phyloP scores from a whole-genome alignment of 1,140 invertebrate species.

The Trissolcus basalis region DNA sequence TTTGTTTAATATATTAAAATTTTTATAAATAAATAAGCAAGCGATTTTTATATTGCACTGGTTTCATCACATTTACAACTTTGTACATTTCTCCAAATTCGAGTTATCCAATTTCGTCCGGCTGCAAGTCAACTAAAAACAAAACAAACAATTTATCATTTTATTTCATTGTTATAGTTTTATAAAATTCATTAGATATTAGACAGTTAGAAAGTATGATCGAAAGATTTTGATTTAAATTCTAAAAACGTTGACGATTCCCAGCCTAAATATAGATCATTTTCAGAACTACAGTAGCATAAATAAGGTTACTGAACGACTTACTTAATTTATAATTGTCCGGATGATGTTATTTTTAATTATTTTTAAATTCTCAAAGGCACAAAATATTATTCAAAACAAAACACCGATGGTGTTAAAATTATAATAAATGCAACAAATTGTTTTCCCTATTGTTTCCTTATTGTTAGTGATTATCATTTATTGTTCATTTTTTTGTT shows the following conservation, averaged over 20 bases:
- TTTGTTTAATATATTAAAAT: constrained; percentile 14
- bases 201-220: not conserved
- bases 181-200: too few species aligned
- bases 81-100: constrained; percentile 8
- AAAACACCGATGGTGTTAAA: too few species aligned
- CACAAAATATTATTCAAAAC: too few species aligned
- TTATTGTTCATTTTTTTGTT: too few species aligned
- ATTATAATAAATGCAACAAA: too few species aligned
- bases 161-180: too few species aligned
- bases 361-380: too few species aligned
- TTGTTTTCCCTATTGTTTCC: too few species aligned
- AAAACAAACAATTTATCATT: not conserved
- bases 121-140: not conserved
- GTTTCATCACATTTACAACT: constrained; percentile 27
- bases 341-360: not conserved
- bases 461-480: too few species aligned
- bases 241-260: constrained; percentile 20
- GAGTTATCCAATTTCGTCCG: not conserved
- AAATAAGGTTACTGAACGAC: constrained; percentile 29
- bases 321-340: constrained; percentile 24
- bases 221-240: not conserved
- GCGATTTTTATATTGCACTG: constrained; percentile 30
- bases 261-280: constrained; percentile 19
- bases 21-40: constrained; percentile 4
- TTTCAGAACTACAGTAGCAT: constrained; percentile 19